Evolutionary conservation across 2,797 vertebrate genomes (phyloP), one percentile per base, ranked within the genome.

Genomic region (Crossoptilon crossoptilon): DNA sequence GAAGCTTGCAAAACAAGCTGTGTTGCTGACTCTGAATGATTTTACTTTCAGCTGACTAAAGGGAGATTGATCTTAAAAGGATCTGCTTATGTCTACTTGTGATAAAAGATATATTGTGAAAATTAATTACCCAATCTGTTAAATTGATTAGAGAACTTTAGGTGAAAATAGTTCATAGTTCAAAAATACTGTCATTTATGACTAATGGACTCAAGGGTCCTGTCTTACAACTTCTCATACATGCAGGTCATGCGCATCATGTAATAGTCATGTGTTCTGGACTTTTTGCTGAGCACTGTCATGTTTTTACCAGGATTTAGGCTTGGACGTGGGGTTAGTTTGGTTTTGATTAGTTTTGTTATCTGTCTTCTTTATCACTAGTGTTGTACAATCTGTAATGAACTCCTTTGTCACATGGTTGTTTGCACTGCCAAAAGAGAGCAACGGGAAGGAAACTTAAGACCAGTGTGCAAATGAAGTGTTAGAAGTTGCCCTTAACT

Each of bases 311-410:
- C 4, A 37, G 56, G 43, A 75, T 59, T 66, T 78, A 18, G 46
- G 27, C 27, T 63, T 89, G 46, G 18, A 46, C 29, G 21, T 56
- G 46, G n/a, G 16, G 43, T 14, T 15, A 5, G 18, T 79, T 53
- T 62, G 21, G 26, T 80, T 88, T 74, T 77, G 51, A 14, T 69
- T 9, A 62, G 26, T 14, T 31, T 39, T 85, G 37, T 87, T 87
- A 87, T 11, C 49, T 85, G 31, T 91, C 41, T 21, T 51, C 85
- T 58, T 10, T 2, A 19, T 89, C 41, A 10, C 9, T 66, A 56
- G 11, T 0, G 0, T n/a, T 63, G 22, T 82, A 46, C 2, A 6
- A 19, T 71, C 35, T 83, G 14, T 59, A n/a, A 11, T 0, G 53
- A 79, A 63, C 3, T 23, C 5, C 0, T 46, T 79, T 53, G 21